Evolutionary conservation across 2,888 invertebrate species (phyloP).

Genomic region (Xestia ashworthii): DNA sequence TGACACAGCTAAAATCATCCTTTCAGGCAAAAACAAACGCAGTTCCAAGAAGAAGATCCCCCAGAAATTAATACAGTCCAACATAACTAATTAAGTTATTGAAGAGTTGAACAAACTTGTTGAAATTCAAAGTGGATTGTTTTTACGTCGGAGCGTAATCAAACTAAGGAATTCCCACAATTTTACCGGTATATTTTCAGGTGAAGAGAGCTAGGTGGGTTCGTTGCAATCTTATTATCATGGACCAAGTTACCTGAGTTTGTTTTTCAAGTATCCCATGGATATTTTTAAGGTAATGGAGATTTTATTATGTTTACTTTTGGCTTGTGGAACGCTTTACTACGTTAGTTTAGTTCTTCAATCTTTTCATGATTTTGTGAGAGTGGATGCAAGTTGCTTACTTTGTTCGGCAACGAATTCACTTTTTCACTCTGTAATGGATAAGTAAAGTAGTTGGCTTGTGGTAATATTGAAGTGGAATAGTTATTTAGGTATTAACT

Average conservation of each 20-base stretch:
- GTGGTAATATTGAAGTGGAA: conserved; percentile 25
- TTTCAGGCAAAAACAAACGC: conserved; percentile 43
- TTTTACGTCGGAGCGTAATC: conserved; percentile 82
- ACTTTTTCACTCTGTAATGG: conserved; percentile 10
- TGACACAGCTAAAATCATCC: conserved; percentile 18
- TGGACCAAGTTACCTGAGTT: conserved; percentile 66
- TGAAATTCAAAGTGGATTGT: conserved; percentile 80
- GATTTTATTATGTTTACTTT: conserved; percentile 57
- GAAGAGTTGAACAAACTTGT: conserved; percentile 74
- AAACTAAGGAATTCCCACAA: conserved; percentile 76
- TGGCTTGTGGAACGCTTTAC: conserved; percentile 48
- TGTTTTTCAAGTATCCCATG: conserved; percentile 63
- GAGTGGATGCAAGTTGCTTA: conserved; percentile 8
- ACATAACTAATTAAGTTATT: conserved; percentile 85
- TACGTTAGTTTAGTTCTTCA: conserved; percentile 60
- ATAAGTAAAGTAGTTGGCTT: background rate
- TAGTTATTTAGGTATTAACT: background rate
- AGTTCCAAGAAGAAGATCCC: conserved; percentile 41
- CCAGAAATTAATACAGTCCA: conserved; percentile 68
- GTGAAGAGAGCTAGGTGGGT: conserved; percentile 64
- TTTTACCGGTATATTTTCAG: conserved; percentile 74
- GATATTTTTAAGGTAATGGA: conserved; percentile 62
- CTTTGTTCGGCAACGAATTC: conserved; percentile 21
- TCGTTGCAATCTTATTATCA: conserved; percentile 72
- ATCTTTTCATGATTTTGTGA: conserved; percentile 59